Conservation (phyloP, 2,113 vertebrate species). For the Chaetorhynchus papuensis region DNA sequence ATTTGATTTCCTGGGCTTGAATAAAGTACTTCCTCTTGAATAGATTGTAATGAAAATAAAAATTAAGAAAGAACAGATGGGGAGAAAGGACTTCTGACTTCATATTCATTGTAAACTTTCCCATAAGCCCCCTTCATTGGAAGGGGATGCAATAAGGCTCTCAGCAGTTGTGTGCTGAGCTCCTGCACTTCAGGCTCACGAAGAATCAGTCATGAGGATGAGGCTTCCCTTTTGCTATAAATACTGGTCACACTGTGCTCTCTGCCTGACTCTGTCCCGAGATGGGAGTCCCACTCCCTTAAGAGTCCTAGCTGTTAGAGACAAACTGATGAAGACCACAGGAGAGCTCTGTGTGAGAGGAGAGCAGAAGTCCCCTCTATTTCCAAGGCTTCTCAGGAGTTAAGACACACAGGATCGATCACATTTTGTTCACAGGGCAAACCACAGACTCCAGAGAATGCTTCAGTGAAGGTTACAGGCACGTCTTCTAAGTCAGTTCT, state of each 20-base stretch:
- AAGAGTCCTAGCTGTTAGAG: neutral
- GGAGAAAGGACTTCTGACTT: neutral
- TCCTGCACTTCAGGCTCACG: neutral
- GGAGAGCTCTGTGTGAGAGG: neutral
- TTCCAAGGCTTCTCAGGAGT: neutral
- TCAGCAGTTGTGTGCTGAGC: neutral
- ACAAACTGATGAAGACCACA: neutral
- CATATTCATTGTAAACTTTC: neutral
- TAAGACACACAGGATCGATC: neutral
- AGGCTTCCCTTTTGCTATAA: neutral
- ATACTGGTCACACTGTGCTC: neutral
- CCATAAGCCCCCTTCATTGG: neutral
- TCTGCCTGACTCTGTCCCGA: neutral
- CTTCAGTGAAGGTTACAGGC: neutral
- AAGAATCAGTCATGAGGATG: neutral
- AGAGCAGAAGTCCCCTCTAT: neutral
- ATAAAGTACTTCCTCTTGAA: neutral
- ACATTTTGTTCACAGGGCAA: neutral
- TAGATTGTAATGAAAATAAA: neutral
- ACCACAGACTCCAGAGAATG: neutral
- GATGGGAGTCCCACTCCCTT: neutral
- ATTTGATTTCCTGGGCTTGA: neutral
- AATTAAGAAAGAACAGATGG: rapidly evolving
- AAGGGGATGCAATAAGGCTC: neutral
- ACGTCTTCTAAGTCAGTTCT: neutral